phyloP scores from a whole-genome alignment of 1,140 invertebrate genomes.

The Camponotus pennsylvanicus region DNA sequence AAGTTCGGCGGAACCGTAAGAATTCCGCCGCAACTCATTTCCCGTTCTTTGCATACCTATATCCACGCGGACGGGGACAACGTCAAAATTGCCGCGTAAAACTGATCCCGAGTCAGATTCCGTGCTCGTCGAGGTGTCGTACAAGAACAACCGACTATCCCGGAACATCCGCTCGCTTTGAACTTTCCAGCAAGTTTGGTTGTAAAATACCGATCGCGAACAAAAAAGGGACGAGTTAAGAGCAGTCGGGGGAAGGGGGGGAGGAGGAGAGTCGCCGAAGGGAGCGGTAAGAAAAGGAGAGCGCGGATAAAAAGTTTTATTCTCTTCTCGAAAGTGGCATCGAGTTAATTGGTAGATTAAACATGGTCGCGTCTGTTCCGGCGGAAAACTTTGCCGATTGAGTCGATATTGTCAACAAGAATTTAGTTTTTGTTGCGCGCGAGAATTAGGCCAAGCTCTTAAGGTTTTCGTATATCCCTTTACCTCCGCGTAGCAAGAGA shows the following conservation, averaged over 20 bases:
- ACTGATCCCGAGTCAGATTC: slow-evolving; percentile 63
- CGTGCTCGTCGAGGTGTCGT: slow-evolving; percentile 61
- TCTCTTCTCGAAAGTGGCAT: slow-evolving; percentile 52
- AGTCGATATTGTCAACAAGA: slow-evolving; percentile 58
- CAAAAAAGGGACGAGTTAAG: slow-evolving; percentile 1
- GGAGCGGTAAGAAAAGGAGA: slow-evolving; percentile 9
- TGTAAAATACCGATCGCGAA: slow-evolving; percentile 46
- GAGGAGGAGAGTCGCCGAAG: background rate
- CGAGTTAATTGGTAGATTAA: slow-evolving; percentile 68
- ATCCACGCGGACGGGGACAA: slow-evolving; percentile 52
- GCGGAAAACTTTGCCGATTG: slow-evolving; percentile 47
- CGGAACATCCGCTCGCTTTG: slow-evolving; percentile 43
- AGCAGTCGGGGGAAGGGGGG: background rate
- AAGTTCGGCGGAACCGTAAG: slow-evolving; percentile 75
- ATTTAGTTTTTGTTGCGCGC: slow-evolving; percentile 22
- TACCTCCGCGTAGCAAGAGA: slow-evolving; percentile 1
- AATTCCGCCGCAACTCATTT: slow-evolving; percentile 75
- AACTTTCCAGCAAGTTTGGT: slow-evolving; percentile 66
- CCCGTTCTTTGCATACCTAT: slow-evolving; percentile 61
- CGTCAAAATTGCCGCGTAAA: slow-evolving; percentile 72
- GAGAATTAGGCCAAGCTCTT: slow-evolving; percentile 26
- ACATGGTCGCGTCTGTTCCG: slow-evolving; percentile 37
- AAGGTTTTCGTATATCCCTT: background rate
- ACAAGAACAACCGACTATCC: slow-evolving; percentile 59
- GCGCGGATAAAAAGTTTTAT: slow-evolving; percentile 64